These are phyloP conservation scores for Podabrus alpinus DNA, from an alignment of 2,888 invertebrate species.

Conservation along the genomic window DNA sequence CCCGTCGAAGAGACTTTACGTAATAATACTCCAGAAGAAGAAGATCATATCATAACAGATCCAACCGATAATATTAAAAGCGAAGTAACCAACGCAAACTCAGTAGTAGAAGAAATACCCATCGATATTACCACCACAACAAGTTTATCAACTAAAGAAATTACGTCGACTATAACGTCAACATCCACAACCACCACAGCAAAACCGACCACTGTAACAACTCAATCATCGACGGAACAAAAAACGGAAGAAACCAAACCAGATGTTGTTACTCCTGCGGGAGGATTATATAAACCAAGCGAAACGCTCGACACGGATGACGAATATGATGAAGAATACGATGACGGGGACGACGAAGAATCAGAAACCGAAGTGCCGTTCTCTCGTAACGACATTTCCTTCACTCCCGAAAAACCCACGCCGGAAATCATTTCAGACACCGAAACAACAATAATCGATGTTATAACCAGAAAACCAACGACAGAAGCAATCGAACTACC, in stretches of 20 bases:
- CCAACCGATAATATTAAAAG: not conserved
- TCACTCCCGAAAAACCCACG: slow-evolving; percentile 33
- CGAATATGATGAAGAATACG: slow-evolving; percentile 56
- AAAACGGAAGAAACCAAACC: slow-evolving; percentile 4
- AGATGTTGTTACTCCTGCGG: slow-evolving; percentile 12
- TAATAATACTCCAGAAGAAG: slow-evolving; percentile 26
- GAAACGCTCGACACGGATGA: slow-evolving; percentile 33
- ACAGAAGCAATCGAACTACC: slow-evolving; percentile 15
- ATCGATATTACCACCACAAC: not conserved
- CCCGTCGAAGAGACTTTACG: slow-evolving; percentile 36
- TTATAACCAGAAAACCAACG: slow-evolving; percentile 16
- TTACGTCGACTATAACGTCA: slow-evolving; percentile 11
- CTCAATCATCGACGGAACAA: slow-evolving; percentile 17
- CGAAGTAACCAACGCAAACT: slow-evolving; percentile 12
- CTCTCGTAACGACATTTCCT: slow-evolving; percentile 5
- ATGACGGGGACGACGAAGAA: slow-evolving; percentile 52
- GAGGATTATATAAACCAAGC: slow-evolving; percentile 27
- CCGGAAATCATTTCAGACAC: slow-evolving; percentile 15
- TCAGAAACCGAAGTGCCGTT: slow-evolving; percentile 51
- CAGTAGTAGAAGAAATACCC: slow-evolving; percentile 18
- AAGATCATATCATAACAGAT: not conserved
- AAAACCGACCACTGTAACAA: slow-evolving; percentile 18
- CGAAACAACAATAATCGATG: slow-evolving; percentile 20
- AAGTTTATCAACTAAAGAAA: not conserved
- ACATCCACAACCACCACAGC: slow-evolving; percentile 24